Evolutionary conservation across 2,888 invertebrate genomes (phyloP), one percentile per base, ranked within the genome.

Genomic region (Micoletzkya japonica): DNA sequence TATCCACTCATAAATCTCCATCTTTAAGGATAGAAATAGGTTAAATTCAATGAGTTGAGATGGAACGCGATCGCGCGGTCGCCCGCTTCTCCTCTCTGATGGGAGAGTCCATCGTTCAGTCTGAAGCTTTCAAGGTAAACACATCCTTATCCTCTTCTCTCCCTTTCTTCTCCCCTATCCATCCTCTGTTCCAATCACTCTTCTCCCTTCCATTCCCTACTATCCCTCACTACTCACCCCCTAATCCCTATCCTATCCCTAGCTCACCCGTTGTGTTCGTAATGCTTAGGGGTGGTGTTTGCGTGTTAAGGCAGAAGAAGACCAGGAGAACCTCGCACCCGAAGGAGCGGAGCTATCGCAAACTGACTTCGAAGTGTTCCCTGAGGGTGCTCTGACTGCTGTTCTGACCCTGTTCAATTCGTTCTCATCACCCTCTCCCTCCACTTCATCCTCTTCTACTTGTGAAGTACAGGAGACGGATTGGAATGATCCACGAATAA

Each of bases 61-160:
- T 39, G 7, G 67, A 67, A 24, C 36, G 67, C 2, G 67, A 67
- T 44, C 67, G 67, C 2, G 67, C 67, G 0, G 44, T 67, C 4
- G 67, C 67, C 39, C n/a, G n/a, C 14, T 54, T 67, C 32, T 54
- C 67, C n/a, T 37, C 37, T 37, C 56, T 30, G 10, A n/a, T 44
- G 30, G 67, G 67, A 3, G 67, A 67, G 28, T 30, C 49, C 44
- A 30, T 67, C 67, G 67, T 74, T 20, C 24, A 39, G 7, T 70
- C 70, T 30, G 64, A 74, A 24, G 32, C 61, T 36, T 74, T 74
- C 69, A 74, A 74, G 72, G 73, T 73, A 58, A 20, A 49, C 30
- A 24, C 28, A 59, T 28, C 59, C 32, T 61, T 20, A 17, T 58
- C 36, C 58, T 36, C 32, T 58, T 17, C 36, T 30, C 36, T 37